A percentile compares a stretch with the other conserved stretches of the same genome.
Evolutionary conservation across 2,888 invertebrate genomes (phyloP).

Genomic region (Heliconius sara): DNA sequence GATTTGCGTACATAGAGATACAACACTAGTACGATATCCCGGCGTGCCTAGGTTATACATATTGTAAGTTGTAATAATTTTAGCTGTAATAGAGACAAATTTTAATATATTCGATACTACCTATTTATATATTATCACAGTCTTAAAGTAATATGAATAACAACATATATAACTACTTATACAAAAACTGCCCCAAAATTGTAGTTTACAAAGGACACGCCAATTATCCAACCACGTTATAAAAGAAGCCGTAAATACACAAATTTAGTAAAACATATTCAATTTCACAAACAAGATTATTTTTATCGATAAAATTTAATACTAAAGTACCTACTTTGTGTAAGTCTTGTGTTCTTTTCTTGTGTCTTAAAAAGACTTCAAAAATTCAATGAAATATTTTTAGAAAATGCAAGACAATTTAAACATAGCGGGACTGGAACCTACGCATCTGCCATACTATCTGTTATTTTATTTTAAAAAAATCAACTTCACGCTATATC

Average conservation of each 20-base stretch:
- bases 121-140: no score
- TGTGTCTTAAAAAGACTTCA: not conserved
- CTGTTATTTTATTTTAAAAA: not conserved
- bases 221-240: constrained; percentile 1
- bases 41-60: no score
- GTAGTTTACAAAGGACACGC: not conserved
- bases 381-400: no score
- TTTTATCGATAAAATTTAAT: constrained; percentile 21
- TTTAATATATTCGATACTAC: no score
- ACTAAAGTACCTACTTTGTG: not conserved
- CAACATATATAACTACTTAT: not conserved
- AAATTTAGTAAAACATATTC: constrained; percentile 30
- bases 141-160: no score
- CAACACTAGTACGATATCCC: no score
- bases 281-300: constrained; percentile 40
- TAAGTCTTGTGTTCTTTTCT: not conserved
- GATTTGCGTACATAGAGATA: no score
- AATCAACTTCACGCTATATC: no score
- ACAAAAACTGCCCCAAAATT: not conserved
- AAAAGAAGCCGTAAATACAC: constrained; percentile 36
- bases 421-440: not conserved
- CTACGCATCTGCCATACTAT: not conserved
- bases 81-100: no score
- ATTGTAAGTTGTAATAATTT: no score
- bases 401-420: no score